Conservation (phyloP, 2,797 vertebrate genomes). For the Phalanger gymnotis region DNA sequence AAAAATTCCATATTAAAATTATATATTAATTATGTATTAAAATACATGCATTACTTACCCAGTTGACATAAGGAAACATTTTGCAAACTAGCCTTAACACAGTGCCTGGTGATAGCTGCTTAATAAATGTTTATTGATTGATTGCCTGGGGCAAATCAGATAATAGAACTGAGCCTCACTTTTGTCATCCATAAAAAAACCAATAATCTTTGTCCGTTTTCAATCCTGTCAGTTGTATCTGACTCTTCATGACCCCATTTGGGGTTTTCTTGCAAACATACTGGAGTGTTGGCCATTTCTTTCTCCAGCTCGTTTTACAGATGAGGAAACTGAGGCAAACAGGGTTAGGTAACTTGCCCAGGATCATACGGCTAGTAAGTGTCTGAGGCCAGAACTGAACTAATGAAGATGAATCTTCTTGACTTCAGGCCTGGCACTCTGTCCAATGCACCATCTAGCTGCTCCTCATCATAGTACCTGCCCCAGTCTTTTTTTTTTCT, state of each 20-base stretch:
- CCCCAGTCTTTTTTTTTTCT: not conserved
- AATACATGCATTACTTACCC: not conserved
- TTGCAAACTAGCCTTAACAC: not conserved
- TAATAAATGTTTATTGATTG: not conserved
- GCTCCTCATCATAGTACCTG: not conserved
- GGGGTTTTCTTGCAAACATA: not conserved
- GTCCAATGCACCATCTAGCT: not conserved
- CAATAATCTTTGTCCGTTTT: not conserved
- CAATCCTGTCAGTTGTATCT: not conserved
- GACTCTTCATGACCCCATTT: not conserved
- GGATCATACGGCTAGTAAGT: too few relatives aligned
- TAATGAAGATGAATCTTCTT: not conserved
- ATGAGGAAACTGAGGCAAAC: not conserved
- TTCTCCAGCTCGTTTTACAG: not conserved
- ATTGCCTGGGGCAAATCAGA: not conserved
- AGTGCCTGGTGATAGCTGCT: not conserved
- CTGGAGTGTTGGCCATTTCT: not conserved
- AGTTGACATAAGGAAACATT: not conserved
- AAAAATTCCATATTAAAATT: not conserved
- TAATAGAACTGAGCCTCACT: not conserved
- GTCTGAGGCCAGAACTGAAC: too few relatives aligned
- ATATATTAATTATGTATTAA: too few relatives aligned
- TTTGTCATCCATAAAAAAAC: not conserved
- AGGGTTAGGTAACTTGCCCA: not conserved
- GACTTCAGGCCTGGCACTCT: not conserved